A percentile compares a stretch with the other conserved stretches of the same genome.
These are phyloP conservation scores for Lepus townsendii DNA, from an alignment of 2,797 vertebrate genomes.

Conservation along the genomic window DNA sequence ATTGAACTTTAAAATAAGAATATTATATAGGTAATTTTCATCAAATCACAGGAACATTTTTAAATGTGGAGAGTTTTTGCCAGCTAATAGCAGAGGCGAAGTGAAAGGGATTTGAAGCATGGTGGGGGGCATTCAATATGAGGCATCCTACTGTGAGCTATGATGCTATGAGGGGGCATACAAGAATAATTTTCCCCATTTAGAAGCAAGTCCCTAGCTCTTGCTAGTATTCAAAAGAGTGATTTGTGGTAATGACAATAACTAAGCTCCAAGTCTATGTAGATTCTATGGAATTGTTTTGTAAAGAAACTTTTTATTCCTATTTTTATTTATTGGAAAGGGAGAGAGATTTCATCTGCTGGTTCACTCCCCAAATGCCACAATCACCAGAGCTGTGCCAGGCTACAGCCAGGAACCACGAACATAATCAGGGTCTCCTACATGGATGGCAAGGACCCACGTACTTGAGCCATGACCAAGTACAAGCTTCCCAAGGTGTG, in stretches of 20 bases:
- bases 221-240: not conserved
- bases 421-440: too few relatives aligned
- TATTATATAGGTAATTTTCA: not conserved
- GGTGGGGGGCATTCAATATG: not conserved
- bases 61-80: constrained; percentile 8
- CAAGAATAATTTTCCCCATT: not conserved
- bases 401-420: too few relatives aligned
- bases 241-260: not conserved
- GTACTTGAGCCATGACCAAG: too few relatives aligned
- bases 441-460: too few relatives aligned
- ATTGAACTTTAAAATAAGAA: not conserved
- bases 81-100: not conserved
- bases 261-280: not conserved
- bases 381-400: too few relatives aligned
- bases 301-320: not conserved
- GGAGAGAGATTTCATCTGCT: too few relatives aligned
- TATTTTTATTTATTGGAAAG: too few relatives aligned
- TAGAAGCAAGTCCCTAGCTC: not conserved
- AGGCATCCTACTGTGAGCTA: not conserved
- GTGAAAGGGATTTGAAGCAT: not conserved
- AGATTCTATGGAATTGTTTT: not conserved
- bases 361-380: too few relatives aligned
- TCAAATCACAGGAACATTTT: not conserved
- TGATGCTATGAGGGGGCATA: not conserved
- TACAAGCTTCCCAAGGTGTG: too few relatives aligned